Conservation (phyloP, 2,113 vertebrate genomes). For the Cyphomyrus plagiostoma region DNA sequence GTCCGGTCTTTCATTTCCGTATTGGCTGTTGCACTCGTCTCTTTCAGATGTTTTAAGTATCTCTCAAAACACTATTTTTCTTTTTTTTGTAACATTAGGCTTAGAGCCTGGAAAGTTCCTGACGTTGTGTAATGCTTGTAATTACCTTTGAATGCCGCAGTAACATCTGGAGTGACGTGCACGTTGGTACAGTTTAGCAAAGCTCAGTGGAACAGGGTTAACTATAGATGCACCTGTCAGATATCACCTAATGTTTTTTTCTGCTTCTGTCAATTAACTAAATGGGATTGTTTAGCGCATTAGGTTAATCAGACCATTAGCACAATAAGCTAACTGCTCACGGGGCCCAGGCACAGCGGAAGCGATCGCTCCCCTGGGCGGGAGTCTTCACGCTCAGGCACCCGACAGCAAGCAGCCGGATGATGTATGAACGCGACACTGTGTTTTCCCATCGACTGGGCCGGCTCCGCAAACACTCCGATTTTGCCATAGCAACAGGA, state of each 20-base stretch:
- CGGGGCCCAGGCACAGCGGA: not conserved
- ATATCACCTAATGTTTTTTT: slow-evolving; percentile 12
- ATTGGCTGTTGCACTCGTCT: not conserved
- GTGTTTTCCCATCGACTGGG: not conserved
- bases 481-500: not conserved
- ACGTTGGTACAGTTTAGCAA: not conserved
- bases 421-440: slow-evolving; percentile 4
- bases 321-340: slow-evolving; percentile 10
- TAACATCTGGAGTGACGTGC: not conserved
- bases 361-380: not conserved
- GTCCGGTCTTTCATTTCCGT: not conserved
- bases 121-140: not conserved
- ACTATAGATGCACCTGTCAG: not conserved
- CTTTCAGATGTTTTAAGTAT: not conserved
- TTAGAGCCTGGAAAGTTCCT: not conserved
- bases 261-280: slow-evolving; percentile 23
- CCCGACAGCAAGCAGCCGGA: not conserved
- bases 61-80: not conserved
- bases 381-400: not conserved
- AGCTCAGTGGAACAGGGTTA: not conserved
- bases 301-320: slow-evolving; percentile 19
- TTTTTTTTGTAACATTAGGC: not conserved
- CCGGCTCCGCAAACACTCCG: not conserved
- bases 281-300: slow-evolving; percentile 28
- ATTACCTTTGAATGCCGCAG: not conserved